phyloP scores from a whole-genome alignment of 30 jellyfish, hydroid and myxozoan genomes.

The Pelagia noctiluca region DNA sequence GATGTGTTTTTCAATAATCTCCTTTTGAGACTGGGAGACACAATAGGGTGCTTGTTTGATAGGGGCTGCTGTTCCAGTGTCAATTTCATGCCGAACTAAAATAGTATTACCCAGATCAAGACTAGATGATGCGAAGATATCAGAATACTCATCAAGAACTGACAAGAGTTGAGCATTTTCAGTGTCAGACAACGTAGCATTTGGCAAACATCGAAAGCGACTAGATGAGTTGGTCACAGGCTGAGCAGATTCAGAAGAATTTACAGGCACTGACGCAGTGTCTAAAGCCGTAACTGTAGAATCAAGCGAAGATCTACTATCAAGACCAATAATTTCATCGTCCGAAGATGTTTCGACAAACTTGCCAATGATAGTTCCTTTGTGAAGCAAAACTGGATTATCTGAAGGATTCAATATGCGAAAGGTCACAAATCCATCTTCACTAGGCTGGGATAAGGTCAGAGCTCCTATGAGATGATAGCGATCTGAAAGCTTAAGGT shows the following conservation, averaged over 20 bases:
- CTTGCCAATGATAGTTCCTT: slow-evolving; percentile 27
- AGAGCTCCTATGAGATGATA: slow-evolving; percentile 35
- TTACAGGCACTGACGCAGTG: slow-evolving; percentile 6
- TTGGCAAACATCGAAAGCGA: background rate
- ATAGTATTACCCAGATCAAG: no score
- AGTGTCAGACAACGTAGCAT: background rate
- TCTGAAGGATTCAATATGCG: slow-evolving; percentile 22
- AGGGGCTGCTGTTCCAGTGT: no score
- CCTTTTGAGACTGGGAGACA: no score
- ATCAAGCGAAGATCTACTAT: background rate
- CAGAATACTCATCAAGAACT: no score
- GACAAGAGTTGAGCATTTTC: background rate
- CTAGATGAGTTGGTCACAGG: slow-evolving; percentile 1
- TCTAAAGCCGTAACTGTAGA: background rate
- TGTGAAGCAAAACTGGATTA: slow-evolving; percentile 24
- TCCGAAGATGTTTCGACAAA: slow-evolving; percentile 4
- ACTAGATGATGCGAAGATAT: no score
- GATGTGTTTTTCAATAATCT: no score
- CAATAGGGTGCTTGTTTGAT: no score
- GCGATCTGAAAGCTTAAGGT: background rate
- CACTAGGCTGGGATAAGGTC: slow-evolving; percentile 2
- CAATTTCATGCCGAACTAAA: no score
- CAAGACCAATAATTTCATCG: background rate
- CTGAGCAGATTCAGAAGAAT: slow-evolving; percentile 5
- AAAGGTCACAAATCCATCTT: slow-evolving; percentile 2